These are phyloP conservation scores for Ornithorhynchus anatinus DNA, from an alignment of 2,113 vertebrate genomes.

Conservation along the genomic window DNA sequence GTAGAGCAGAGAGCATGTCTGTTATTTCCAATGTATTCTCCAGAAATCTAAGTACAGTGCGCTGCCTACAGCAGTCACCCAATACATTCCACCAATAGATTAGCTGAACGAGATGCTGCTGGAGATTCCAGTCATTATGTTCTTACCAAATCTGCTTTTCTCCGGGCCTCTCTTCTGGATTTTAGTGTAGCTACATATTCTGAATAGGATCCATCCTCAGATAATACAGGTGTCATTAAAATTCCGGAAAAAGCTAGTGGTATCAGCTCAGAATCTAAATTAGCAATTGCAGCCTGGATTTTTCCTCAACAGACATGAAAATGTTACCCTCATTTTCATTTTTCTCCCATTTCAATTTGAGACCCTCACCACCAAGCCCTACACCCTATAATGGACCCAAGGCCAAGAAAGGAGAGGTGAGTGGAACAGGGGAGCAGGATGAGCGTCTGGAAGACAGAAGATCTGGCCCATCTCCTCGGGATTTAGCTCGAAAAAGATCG, in stretches of 20 bases:
- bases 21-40: too few species aligned
- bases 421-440: not conserved
- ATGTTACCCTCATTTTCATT: not conserved
- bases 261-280: conserved; percentile 5
- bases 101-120: too few species aligned
- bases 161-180: too few species aligned
- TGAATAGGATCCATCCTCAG: not conserved
- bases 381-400: not conserved
- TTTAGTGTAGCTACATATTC: conserved; percentile 7
- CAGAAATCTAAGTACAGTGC: too few species aligned
- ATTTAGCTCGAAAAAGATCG: not conserved
- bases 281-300: not conserved
- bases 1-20: too few species aligned
- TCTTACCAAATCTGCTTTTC: too few species aligned
- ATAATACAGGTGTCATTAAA: not conserved
- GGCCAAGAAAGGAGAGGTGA: not conserved
- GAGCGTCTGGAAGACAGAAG: too few species aligned
- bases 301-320: not conserved
- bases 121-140: too few species aligned
- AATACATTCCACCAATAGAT: too few species aligned
- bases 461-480: not conserved
- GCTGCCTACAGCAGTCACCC: too few species aligned
- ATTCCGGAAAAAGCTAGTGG: not conserved
- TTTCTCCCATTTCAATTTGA: not conserved
- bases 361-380: not conserved